A percentile compares a stretch with the other conserved stretches of the same genome.
Conservation (phyloP, 2,797 vertebrate species). For the Sciaenops ocellatus region DNA sequence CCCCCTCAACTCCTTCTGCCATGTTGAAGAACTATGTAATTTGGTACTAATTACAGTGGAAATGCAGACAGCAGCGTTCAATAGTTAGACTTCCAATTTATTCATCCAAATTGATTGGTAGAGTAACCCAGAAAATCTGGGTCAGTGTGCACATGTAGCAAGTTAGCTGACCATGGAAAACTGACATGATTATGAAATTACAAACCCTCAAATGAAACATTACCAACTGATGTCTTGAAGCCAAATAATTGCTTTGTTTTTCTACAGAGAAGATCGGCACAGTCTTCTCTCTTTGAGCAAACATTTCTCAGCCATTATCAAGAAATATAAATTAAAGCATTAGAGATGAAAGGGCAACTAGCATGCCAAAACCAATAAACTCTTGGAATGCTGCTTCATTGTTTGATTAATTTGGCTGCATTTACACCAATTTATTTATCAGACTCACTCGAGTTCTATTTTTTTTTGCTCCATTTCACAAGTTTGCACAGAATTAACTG, state of each 20-base stretch:
- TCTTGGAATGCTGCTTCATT: neutral
- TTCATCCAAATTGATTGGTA: neutral
- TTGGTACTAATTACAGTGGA: too few species aligned
- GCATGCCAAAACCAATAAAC: neutral
- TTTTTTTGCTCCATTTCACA: neutral
- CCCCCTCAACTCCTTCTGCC: too few species aligned
- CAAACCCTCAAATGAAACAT: neutral
- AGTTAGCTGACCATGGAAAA: neutral
- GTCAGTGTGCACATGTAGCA: neutral
- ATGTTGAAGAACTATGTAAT: too few species aligned
- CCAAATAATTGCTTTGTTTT: constrained; percentile 5
- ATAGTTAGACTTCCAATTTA: neutral
- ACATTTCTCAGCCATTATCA: neutral
- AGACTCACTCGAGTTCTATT: neutral
- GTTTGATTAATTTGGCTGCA: neutral
- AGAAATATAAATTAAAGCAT: neutral
- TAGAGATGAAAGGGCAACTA: neutral
- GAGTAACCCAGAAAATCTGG: neutral
- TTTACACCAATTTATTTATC: neutral
- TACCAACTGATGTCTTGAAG: neutral
- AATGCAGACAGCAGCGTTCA: too few species aligned
- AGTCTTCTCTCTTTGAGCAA: neutral
- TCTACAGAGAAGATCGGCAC: neutral
- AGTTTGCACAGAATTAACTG: neutral
- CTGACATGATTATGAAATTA: neutral